Evolutionary conservation across 2,797 vertebrate genomes (phyloP).

Genomic region (Choloepus didactylus): DNA sequence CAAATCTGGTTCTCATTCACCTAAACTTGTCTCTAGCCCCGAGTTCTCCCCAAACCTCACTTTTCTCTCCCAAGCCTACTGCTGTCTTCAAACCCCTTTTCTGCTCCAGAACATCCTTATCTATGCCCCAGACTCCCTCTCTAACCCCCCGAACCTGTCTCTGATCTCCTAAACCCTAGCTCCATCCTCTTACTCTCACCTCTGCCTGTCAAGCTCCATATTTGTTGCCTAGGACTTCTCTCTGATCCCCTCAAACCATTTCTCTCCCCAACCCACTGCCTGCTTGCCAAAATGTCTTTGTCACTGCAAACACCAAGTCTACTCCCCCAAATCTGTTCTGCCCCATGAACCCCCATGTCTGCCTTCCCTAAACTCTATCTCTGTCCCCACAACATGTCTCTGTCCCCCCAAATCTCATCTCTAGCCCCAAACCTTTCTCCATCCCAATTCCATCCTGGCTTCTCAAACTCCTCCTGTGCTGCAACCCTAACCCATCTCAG

Average conservation of each 20-base stretch:
- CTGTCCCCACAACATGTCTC: background rate
- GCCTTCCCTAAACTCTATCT: conserved; percentile 14
- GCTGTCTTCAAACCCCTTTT: background rate
- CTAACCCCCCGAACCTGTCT: background rate
- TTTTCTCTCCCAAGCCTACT: conserved; percentile 1
- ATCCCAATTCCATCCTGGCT: background rate
- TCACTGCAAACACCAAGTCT: conserved; percentile 14
- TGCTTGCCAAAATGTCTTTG: conserved; percentile 19
- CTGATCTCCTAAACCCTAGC: conserved; percentile 2
- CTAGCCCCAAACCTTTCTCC: background rate
- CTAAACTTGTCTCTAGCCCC: conserved; percentile 47
- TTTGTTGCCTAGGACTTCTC: conserved; percentile 33
- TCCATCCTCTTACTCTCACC: background rate
- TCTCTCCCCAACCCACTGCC: background rate
- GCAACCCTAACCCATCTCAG: background rate
- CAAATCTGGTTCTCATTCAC: conserved; percentile 13
- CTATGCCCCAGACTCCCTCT: conserved; percentile 23
- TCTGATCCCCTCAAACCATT: background rate
- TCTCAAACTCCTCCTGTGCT: conserved; percentile 7
- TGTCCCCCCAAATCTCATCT: background rate
- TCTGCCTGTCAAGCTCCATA: background rate
- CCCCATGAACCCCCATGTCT: background rate
- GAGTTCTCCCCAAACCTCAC: background rate
- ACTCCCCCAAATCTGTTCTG: background rate
- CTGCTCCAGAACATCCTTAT: background rate